Conservation (phyloP, 2,888 invertebrate genomes). For the Calameuta pallipes region DNA sequence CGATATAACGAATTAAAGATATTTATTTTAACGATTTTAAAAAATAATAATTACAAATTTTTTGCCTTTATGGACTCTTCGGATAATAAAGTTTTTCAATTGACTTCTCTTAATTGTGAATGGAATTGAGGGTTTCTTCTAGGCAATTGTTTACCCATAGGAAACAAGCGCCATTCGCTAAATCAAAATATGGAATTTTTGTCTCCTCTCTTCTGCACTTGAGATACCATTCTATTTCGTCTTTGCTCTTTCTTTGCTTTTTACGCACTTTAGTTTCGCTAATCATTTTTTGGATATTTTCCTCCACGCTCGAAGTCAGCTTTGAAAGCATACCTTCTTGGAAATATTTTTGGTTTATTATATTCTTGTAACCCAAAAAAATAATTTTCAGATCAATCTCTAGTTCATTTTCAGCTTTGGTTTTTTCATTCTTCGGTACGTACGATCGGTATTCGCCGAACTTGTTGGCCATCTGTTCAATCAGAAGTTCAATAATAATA, state of each 20-base stretch:
- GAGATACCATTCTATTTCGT: constrained; percentile 44
- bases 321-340: background rate
- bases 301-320: background rate
- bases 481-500: background rate
- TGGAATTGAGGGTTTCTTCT: constrained; percentile 19
- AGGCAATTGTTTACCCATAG: constrained; percentile 35
- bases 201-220: constrained; percentile 39
- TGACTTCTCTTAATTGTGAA: background rate
- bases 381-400: background rate
- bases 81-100: background rate
- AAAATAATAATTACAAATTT: too few relatives aligned
- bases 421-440: background rate
- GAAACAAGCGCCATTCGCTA: constrained; percentile 39
- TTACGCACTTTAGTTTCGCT: background rate
- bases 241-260: constrained; percentile 18
- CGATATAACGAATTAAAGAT: background rate
- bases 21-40: too few relatives aligned
- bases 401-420: background rate
- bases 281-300: background rate
- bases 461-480: constrained; percentile 5
- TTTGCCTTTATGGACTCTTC: too few relatives aligned
- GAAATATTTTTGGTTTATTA: background rate
- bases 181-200: constrained; percentile 44
- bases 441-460: constrained; percentile 11
- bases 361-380: background rate